phyloP scores from a whole-genome alignment of 2,797 vertebrate genomes.

The Rhabdophis nuchalis region DNA sequence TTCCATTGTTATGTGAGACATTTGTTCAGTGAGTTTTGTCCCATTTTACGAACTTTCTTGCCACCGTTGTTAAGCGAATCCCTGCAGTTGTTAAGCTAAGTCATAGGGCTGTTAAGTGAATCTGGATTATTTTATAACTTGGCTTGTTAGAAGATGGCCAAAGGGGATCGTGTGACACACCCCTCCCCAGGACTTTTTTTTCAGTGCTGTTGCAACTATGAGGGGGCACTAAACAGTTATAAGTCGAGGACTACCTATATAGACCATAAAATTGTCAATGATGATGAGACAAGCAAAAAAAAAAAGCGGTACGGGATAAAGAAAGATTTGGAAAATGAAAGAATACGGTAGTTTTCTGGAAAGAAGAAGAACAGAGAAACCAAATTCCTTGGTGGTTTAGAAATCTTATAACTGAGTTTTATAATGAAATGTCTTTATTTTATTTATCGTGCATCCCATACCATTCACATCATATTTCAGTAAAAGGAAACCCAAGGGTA shows the following conservation, averaged over 20 bases:
- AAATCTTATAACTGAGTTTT: not conserved
- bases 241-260: not conserved
- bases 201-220: not conserved
- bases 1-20: too few species aligned
- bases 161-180: not conserved
- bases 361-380: not conserved
- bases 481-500: not conserved
- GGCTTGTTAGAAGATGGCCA: not conserved
- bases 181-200: not conserved
- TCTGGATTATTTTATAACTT: not conserved
- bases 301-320: not conserved
- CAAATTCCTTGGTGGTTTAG: not conserved
- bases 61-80: too few species aligned
- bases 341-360: not conserved
- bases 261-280: not conserved
- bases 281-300: not conserved
- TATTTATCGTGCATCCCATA: not conserved
- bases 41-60: too few species aligned
- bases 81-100: not conserved
- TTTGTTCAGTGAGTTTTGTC: too few species aligned
- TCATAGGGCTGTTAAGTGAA: not conserved
- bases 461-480: not conserved
- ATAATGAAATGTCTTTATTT: not conserved
- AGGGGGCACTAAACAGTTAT: not conserved
- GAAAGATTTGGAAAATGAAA: not conserved